Conservation (phyloP, 1,140 invertebrate genomes). For the Bombus soroeensis region DNA sequence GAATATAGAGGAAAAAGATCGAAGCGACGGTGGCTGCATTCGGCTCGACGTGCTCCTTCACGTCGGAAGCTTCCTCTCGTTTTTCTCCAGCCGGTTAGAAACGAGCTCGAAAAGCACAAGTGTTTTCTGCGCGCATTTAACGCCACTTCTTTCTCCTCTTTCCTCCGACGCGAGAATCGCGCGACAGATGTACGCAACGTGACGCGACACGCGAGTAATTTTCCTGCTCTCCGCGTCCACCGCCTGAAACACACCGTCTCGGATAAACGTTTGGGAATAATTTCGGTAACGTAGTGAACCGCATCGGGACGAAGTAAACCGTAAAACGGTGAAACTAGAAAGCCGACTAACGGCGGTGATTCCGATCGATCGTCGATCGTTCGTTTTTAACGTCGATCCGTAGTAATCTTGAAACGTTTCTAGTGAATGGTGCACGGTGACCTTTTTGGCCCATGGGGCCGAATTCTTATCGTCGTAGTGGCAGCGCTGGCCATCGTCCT, state of each 20-base stretch:
- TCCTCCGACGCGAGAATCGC: neutral
- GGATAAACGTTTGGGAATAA: neutral
- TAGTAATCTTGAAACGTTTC: slow-evolving; percentile 39
- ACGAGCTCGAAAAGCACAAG: slow-evolving; percentile 60
- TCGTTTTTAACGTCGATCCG: too few species aligned
- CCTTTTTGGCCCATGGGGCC: slow-evolving; percentile 80
- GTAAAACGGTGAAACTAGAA: neutral
- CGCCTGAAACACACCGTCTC: too few species aligned
- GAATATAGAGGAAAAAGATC: neutral
- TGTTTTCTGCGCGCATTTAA: slow-evolving; percentile 50
- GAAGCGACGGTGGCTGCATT: neutral
- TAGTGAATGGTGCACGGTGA: slow-evolving; percentile 80
- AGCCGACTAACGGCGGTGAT: neutral
- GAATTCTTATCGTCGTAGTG: slow-evolving; percentile 76
- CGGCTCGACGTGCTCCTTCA: neutral
- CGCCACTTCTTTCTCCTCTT: slow-evolving; percentile 37
- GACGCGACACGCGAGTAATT: neutral
- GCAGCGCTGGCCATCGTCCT: slow-evolving; percentile 73
- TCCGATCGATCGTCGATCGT: too few species aligned
- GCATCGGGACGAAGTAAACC: neutral
- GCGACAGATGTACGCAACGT: slow-evolving; percentile 24
- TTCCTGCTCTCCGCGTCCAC: neutral
- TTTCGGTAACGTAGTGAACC: neutral
- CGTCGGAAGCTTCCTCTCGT: neutral
- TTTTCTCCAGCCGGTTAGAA: neutral